phyloP scores from a whole-genome alignment of 2,888 invertebrate genomes.

The Timema podura region DNA sequence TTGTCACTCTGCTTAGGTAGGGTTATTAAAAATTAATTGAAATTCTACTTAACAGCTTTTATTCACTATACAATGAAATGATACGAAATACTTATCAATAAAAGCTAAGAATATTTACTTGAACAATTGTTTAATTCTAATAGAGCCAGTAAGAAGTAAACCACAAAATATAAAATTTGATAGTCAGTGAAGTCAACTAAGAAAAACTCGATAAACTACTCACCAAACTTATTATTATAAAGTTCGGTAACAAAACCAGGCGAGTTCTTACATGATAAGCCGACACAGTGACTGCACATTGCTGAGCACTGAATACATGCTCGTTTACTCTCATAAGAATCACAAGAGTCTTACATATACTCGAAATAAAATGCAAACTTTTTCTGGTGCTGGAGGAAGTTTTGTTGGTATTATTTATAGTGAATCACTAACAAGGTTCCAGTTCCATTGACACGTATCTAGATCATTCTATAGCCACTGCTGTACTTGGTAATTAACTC shows the following conservation, averaged over 20 bases:
- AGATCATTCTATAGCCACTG: not conserved
- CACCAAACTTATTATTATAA: not conserved
- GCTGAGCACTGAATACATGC: not conserved
- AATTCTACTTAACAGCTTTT: no score
- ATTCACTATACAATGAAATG: no score
- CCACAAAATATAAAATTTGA: no score
- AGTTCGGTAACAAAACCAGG: not conserved
- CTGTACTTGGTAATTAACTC: constrained; percentile 1
- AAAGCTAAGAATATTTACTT: no score
- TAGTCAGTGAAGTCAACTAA: no score
- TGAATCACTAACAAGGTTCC: not conserved
- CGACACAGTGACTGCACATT: not conserved
- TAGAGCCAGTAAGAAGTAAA: no score
- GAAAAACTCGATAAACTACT: no score
- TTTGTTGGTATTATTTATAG: not conserved
- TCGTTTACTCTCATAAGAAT: not conserved
- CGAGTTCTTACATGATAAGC: not conserved
- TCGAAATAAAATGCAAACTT: not conserved
- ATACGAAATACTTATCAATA: no score
- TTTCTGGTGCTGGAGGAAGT: constrained; percentile 2
- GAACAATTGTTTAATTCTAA: no score
- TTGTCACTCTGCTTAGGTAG: no score
- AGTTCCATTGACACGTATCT: not conserved
- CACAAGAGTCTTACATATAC: constrained; percentile 3
- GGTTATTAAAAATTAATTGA: no score